These are phyloP conservation scores for Physocephala rufipes DNA, from an alignment of 2,888 invertebrate genomes.

Conservation along the genomic window DNA sequence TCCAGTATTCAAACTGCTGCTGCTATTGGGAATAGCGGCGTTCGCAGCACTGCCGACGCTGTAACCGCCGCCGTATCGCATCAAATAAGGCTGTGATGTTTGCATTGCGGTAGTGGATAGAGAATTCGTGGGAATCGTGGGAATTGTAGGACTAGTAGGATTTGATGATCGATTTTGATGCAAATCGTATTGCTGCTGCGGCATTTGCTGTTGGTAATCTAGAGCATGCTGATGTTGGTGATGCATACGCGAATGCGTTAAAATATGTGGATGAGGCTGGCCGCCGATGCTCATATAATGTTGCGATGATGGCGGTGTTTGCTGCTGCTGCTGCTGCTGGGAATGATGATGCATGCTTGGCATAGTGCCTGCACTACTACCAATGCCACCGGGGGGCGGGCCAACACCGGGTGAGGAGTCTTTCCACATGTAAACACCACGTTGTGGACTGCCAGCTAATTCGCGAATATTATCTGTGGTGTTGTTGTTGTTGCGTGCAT, in stretches of 20 bases:
- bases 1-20: conserved; percentile 36
- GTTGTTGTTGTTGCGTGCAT: conserved; percentile 74
- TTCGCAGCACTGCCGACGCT: conserved; percentile 40
- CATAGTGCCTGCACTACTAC: conserved; percentile 63
- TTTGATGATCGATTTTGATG: conserved; percentile 73
- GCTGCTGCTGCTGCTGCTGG: conserved; percentile 47
- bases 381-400: conserved; percentile 46
- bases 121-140: conserved; percentile 63
- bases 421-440: conserved; percentile 83
- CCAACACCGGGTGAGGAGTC: conserved; percentile 76
- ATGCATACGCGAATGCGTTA: conserved; percentile 60
- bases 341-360: conserved; percentile 53
- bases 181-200: conserved; percentile 59
- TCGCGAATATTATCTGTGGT: conserved; percentile 89
- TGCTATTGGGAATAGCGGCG: conserved; percentile 28
- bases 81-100: conserved; percentile 61
- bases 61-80: conserved; percentile 56
- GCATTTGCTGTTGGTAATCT: conserved; percentile 62
- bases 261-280: conserved; percentile 58
- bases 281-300: conserved; percentile 46
- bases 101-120: conserved; percentile 55
- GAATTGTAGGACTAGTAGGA: conserved; percentile 77
- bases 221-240: conserved; percentile 46
- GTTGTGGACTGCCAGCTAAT: conserved; percentile 86
- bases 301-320: conserved; percentile 42